A percentile compares a stretch with the other conserved stretches of the same genome.
These are phyloP conservation scores for Solea senegalensis DNA, from an alignment of 2,113 vertebrate genomes.

Conservation along the genomic window DNA sequence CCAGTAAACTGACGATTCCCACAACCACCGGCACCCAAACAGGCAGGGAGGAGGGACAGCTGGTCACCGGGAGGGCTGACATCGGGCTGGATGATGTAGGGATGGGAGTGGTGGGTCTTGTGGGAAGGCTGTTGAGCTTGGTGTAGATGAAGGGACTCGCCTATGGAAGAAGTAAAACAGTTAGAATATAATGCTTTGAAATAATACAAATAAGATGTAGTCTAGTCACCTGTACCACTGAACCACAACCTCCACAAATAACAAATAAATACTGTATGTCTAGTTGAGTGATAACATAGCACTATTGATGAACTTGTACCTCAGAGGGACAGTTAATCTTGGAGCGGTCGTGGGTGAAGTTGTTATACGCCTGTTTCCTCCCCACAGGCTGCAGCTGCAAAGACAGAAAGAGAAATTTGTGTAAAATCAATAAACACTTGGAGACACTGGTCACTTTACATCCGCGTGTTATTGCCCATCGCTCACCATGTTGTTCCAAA, in stretches of 20 bases:
- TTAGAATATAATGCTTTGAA: neutral
- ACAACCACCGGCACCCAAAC: constrained; percentile 83
- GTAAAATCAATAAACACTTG: neutral
- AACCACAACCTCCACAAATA: too few relatives aligned
- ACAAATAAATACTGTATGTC: too few relatives aligned
- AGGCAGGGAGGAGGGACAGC: constrained; percentile 49
- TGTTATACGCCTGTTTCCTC: constrained; percentile 86
- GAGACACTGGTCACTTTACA: neutral
- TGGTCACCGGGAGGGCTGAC: neutral
- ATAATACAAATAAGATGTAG: neutral
- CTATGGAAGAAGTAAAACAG: constrained; percentile 66
- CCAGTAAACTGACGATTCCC: constrained; percentile 67
- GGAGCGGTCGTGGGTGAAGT: constrained; percentile 86
- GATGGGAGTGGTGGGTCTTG: neutral
- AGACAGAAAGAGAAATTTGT: constrained; percentile 14
- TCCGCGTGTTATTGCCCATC: neutral
- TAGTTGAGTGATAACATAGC: too few relatives aligned
- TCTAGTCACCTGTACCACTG: too few relatives aligned
- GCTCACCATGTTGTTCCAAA: constrained; percentile 96
- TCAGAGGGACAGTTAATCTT: constrained; percentile 88
- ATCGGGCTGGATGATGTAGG: neutral
- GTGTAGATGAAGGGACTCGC: constrained; percentile 86
- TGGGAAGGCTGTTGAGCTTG: constrained; percentile 78
- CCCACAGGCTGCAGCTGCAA: constrained; percentile 89
- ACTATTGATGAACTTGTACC: constrained; percentile 63